Evolutionary conservation across 1,140 invertebrate genomes (phyloP), one percentile per base, ranked within the genome.

Genomic region (Daktulosphaira vitifoliae): DNA sequence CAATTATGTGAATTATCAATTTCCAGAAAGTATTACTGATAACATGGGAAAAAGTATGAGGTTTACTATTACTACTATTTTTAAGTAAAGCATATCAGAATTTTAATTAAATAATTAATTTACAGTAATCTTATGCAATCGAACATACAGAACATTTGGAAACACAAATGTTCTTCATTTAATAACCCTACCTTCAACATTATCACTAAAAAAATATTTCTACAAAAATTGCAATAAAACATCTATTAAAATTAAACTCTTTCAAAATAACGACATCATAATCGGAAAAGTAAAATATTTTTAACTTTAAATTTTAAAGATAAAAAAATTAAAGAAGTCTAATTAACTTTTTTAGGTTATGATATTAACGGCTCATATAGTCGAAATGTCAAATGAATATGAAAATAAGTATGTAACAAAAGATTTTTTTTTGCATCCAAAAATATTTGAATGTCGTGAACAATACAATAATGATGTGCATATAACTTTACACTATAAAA

Each of bases 101-200:
- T 20, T 62, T 3, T 29, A 15, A 16, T 42, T 26, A 26, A 42
- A 29, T 20, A 3, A n/a, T 44, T 22, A 44, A 23, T 20, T 62
- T 42, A 46, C 38, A 62, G 56, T 62, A 16, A 20, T 62, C 5
- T 29, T 39, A 20, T 33, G 18, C 46, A 15, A 25, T 33, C 56
- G 56, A 46, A 29, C 18, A 15, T 48, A 46, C 16, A 62, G 56
- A 62, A 46, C 56, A 20, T 62, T n/a, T 62, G 39, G 56, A 0
- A 62, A 62, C 25, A 33, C 56, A 46, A 62, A 62, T 46, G 33
- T 62, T 46, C 11, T 62, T 46, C 56, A 62, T 62, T 46, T 62
- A 9, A 26, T 62, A 7, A 62, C 42, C 26, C 20, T 62, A 9
- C 56, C 56, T 26, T 18, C 56, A 48, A 62, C 56, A 62, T 20